phyloP scores from a whole-genome alignment of 1,140 invertebrate genomes.

The Frieseomelitta varia region DNA sequence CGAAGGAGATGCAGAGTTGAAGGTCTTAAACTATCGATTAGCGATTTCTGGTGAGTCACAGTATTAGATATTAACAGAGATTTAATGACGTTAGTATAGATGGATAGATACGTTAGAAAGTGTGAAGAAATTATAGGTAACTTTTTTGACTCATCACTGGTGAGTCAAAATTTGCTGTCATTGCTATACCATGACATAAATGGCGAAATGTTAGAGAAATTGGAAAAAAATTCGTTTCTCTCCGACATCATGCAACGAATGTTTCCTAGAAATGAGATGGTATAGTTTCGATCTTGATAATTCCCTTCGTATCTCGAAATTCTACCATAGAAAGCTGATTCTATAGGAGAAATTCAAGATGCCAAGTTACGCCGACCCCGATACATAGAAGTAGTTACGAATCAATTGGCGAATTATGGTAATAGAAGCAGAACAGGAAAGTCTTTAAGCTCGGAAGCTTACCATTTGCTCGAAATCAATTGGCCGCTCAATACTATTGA shows the following conservation, averaged over 20 bases:
- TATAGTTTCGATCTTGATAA: not conserved
- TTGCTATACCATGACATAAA: too few relatives aligned
- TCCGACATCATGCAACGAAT: too few relatives aligned
- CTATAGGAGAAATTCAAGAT: not conserved
- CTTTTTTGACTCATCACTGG: too few relatives aligned
- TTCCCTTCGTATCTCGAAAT: not conserved
- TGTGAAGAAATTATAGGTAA: not conserved
- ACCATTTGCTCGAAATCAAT: constrained; percentile 8
- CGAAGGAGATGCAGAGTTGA: too few relatives aligned
- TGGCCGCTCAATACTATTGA: not conserved
- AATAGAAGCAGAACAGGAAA: not conserved
- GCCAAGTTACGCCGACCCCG: not conserved
- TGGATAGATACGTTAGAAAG: not conserved
- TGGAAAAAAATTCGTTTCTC: too few relatives aligned
- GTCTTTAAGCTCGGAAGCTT: not conserved
- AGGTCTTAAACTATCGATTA: too few relatives aligned
- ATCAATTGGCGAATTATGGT: not conserved
- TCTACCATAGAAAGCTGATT: not conserved
- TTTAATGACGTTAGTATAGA: too few relatives aligned
- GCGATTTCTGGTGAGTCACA: too few relatives aligned
- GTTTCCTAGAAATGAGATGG: too few relatives aligned
- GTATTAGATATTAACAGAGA: too few relatives aligned
- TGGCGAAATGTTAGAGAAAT: too few relatives aligned
- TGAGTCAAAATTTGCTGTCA: too few relatives aligned
- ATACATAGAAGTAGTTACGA: not conserved